Conservation (phyloP, 2,113 vertebrate species). For the Chloropsis cyanopogon region DNA sequence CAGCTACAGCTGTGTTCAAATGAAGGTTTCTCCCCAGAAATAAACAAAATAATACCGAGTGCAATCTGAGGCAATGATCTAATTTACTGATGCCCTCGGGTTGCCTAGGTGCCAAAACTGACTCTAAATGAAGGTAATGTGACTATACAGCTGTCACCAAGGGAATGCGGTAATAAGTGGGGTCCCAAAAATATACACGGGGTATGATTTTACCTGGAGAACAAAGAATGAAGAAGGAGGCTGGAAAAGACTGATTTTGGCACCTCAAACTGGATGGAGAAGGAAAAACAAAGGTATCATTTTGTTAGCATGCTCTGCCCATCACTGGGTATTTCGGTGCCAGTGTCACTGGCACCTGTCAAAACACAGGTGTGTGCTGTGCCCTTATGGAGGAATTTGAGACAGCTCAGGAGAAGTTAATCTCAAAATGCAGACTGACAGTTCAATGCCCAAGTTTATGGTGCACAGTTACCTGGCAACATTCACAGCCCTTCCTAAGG, state of each 20-base stretch:
- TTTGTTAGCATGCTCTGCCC: background rate
- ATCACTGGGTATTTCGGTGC: background rate
- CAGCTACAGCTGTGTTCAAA: background rate
- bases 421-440: background rate
- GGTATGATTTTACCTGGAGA: background rate
- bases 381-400: background rate
- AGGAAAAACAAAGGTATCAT: background rate
- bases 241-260: background rate
- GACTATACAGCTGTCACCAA: background rate
- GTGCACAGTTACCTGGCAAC: background rate
- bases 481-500: background rate
- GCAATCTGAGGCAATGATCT: background rate
- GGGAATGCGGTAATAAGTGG: background rate
- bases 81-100: background rate
- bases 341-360: background rate
- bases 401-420: background rate
- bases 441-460: background rate
- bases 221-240: background rate
- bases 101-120: background rate
- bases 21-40: background rate
- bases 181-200: background rate
- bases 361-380: background rate
- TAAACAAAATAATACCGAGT: background rate
- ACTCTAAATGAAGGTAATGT: slow-evolving; percentile 6
- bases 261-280: background rate